A percentile compares a stretch with the other conserved stretches of the same genome.
phyloP scores from a whole-genome alignment of 2,797 vertebrate genomes.

The Passerculus sandwichensis region DNA sequence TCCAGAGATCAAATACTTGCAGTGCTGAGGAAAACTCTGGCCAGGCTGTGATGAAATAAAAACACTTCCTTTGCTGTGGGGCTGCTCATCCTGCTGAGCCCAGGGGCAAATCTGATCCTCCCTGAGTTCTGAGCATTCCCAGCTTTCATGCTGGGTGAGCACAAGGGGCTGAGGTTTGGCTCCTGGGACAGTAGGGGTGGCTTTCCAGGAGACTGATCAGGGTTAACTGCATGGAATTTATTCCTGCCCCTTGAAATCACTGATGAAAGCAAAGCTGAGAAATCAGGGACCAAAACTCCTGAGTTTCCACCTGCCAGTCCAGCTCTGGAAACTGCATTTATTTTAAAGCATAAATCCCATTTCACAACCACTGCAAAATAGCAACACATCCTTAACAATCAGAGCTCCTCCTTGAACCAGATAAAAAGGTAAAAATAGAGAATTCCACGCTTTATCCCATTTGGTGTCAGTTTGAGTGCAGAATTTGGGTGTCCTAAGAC shows the following conservation, averaged over 20 bases:
- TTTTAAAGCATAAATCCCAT: not conserved
- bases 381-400: not conserved
- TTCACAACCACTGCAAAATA: not conserved
- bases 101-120: not conserved
- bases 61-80: not conserved
- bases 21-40: not conserved
- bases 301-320: not conserved
- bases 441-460: not conserved
- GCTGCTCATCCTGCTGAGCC: not conserved
- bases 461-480: not conserved
- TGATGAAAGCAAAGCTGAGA: not conserved
- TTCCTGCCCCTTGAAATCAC: not conserved
- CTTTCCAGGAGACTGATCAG: not conserved
- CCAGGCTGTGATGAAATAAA: not conserved
- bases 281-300: not conserved
- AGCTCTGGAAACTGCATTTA: rapidly evolving
- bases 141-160: not conserved
- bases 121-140: not conserved
- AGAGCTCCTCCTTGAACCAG: not conserved
- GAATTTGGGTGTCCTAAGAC: not conserved
- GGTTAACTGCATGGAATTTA: not conserved
- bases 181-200: not conserved
- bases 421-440: not conserved
- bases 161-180: not conserved
- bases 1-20: not conserved